A percentile compares a stretch with the other conserved stretches of the same genome.
Conservation (phyloP, 2,113 vertebrate species). For the Thomomys bottae region DNA sequence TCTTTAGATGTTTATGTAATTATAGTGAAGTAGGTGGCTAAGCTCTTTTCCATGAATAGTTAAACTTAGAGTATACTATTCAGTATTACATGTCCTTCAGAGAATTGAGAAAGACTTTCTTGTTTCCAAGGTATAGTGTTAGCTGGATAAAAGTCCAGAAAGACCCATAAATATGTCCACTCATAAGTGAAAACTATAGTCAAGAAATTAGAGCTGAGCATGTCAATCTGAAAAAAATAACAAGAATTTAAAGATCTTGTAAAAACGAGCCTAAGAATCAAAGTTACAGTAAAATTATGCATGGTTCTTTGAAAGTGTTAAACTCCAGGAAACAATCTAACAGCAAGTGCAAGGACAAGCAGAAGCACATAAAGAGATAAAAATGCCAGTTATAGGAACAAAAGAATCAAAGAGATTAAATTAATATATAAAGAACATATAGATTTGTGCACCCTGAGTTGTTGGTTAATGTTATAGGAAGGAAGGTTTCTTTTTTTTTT, state of each 20-base stretch:
- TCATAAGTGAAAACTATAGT: slow-evolving; percentile 43
- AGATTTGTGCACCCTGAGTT: slow-evolving; percentile 3
- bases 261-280: slow-evolving; percentile 54
- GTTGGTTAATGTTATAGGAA: not conserved
- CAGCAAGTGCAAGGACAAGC: slow-evolving; percentile 5
- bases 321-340: not conserved
- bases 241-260: slow-evolving; percentile 2
- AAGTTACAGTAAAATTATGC: slow-evolving; percentile 29
- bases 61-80: not conserved
- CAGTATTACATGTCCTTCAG: not conserved
- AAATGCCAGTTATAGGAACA: not conserved
- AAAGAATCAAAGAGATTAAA: slow-evolving; percentile 44
- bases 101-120: slow-evolving; percentile 12
- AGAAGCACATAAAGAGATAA: slow-evolving; percentile 36
- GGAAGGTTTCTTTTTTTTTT: too few species aligned
- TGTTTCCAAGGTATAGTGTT: not conserved
- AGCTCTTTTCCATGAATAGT: not conserved
- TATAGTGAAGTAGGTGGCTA: not conserved
- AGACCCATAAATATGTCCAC: not conserved
- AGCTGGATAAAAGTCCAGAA: not conserved
- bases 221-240: not conserved
- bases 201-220: slow-evolving; percentile 28
- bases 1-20: slow-evolving; percentile 20
- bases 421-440: slow-evolving; percentile 47
- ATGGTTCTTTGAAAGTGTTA: slow-evolving; percentile 23